These are phyloP conservation scores for Tetragnatha versicolor DNA, from an alignment of 1,140 invertebrate genomes.

Conservation along the genomic window DNA sequence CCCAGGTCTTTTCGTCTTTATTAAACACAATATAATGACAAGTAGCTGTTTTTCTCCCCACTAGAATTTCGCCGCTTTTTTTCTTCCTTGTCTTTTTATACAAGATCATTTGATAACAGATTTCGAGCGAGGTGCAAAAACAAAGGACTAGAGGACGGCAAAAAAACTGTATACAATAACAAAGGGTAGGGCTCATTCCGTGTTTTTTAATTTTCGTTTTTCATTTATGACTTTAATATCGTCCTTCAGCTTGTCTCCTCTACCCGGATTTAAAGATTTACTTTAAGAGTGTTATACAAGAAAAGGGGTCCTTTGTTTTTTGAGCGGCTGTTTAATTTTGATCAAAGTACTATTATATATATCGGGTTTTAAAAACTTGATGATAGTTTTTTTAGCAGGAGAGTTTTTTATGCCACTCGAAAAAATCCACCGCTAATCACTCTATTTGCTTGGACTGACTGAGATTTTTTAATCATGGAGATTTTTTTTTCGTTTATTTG, in stretches of 20 bases:
- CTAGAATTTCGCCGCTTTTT: conserved; percentile 6
- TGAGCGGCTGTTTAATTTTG: conserved; percentile 31
- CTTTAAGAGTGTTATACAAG: conserved; percentile 51
- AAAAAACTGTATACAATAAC: conserved; percentile 32
- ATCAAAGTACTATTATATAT: conserved; percentile 50
- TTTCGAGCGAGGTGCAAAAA: conserved; percentile 24
- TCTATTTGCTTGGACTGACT: conserved; percentile 14
- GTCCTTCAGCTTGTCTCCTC: conserved; percentile 30
- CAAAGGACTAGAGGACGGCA: background rate
- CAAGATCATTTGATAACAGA: conserved; percentile 55
- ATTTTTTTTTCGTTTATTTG: conserved; percentile 3
- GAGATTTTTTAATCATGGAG: conserved; percentile 36
- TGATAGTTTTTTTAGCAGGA: background rate
- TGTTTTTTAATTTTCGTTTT: conserved; percentile 33
- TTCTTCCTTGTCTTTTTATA: conserved; percentile 42
- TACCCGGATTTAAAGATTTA: conserved; percentile 50
- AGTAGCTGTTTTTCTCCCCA: conserved; percentile 27
- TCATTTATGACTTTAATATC: conserved; percentile 51
- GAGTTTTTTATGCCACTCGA: background rate
- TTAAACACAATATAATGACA: conserved; percentile 56
- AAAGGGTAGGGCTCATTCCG: conserved; percentile 46
- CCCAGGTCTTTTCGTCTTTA: conserved; percentile 52
- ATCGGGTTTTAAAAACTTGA: conserved; percentile 39
- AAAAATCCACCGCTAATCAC: conserved; percentile 40
- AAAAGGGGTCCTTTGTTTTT: conserved; percentile 28